Percentiles rank a stretch among this genome's conserved stretches.
phyloP scores from a whole-genome alignment of 1,140 invertebrate genomes.

The Drosophila sechellia region DNA sequence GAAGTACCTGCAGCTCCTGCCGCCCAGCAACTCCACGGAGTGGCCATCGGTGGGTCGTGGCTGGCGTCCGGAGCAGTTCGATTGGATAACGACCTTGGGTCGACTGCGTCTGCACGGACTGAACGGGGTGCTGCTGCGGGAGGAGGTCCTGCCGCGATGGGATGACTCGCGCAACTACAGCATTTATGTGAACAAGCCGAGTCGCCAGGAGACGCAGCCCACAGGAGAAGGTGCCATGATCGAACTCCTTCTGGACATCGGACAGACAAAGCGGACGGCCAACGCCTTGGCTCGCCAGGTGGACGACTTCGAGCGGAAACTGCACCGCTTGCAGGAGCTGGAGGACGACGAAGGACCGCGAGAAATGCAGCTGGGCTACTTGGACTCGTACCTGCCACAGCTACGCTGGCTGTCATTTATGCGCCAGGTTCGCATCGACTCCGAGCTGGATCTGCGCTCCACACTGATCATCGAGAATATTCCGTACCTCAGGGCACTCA shows the following conservation, averaged over 20 bases:
- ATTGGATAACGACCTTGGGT: slow-evolving; percentile 70
- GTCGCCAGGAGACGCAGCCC: slow-evolving; percentile 60
- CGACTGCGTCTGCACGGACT: slow-evolving; percentile 66
- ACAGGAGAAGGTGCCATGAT: slow-evolving; percentile 79
- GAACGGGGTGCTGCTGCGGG: slow-evolving; percentile 71
- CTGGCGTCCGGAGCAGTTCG: slow-evolving; percentile 65
- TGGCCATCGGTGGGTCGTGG: slow-evolving; percentile 70
- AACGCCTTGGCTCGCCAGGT: slow-evolving; percentile 71
- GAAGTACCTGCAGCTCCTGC: slow-evolving; percentile 71
- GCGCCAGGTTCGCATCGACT: slow-evolving; percentile 26
- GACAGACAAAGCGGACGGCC: slow-evolving; percentile 73
- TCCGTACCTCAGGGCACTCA: slow-evolving; percentile 65
- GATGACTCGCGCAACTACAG: slow-evolving; percentile 68
- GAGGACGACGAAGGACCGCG: slow-evolving; percentile 75
- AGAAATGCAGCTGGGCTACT: slow-evolving; percentile 74
- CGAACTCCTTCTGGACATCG: slow-evolving; percentile 75
- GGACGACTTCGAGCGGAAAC: slow-evolving; percentile 59
- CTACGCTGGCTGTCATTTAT: slow-evolving; percentile 68
- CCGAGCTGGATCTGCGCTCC: slow-evolving; percentile 37
- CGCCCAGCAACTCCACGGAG: slow-evolving; percentile 44
- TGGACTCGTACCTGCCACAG: slow-evolving; percentile 68
- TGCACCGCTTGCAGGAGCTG: slow-evolving; percentile 74
- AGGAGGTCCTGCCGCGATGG: slow-evolving; percentile 76
- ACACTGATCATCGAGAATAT: slow-evolving; percentile 76
- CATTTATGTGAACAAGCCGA: slow-evolving; percentile 75